Conservation (phyloP, 1,140 invertebrate genomes). For the Drepana arcuata region DNA sequence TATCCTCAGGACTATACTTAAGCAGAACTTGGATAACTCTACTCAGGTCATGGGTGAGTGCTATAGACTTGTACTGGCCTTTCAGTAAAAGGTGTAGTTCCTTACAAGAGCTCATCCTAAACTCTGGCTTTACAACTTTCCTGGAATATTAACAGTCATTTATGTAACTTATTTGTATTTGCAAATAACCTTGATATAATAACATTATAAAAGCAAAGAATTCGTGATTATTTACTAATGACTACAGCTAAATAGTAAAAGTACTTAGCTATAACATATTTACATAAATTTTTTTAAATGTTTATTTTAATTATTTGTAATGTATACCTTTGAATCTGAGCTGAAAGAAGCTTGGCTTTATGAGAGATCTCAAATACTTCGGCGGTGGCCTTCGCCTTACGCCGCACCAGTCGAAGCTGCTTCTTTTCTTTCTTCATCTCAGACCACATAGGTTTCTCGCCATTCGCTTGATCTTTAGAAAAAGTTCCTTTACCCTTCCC, state of each 20-base stretch:
- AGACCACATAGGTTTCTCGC: conserved; percentile 79
- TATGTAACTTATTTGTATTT: background rate
- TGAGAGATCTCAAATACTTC: conserved; percentile 79
- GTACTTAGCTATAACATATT: no score
- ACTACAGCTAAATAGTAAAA: no score
- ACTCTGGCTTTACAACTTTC: conserved; percentile 73
- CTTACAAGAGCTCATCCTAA: conserved; percentile 77
- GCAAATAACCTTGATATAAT: no score
- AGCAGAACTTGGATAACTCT: conserved; percentile 91
- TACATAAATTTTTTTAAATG: no score
- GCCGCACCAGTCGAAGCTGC: conserved; percentile 71
- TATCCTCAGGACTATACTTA: conserved; percentile 78
- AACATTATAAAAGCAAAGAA: no score
- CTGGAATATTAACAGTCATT: conserved; percentile 25
- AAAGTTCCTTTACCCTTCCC: conserved; percentile 22
- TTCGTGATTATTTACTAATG: no score
- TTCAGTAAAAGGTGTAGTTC: conserved; percentile 82
- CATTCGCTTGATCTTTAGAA: conserved; percentile 28
- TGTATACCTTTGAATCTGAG: conserved; percentile 79
- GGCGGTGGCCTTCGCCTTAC: conserved; percentile 71
- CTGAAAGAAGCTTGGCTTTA: conserved; percentile 84
- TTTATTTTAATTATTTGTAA: no score
- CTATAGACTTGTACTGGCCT: conserved; percentile 81
- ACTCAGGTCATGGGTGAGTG: conserved; percentile 89
- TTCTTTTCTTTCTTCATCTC: conserved; percentile 83